Conservation (phyloP, 2,888 invertebrate species). For the Geophilus truncorum region DNA sequence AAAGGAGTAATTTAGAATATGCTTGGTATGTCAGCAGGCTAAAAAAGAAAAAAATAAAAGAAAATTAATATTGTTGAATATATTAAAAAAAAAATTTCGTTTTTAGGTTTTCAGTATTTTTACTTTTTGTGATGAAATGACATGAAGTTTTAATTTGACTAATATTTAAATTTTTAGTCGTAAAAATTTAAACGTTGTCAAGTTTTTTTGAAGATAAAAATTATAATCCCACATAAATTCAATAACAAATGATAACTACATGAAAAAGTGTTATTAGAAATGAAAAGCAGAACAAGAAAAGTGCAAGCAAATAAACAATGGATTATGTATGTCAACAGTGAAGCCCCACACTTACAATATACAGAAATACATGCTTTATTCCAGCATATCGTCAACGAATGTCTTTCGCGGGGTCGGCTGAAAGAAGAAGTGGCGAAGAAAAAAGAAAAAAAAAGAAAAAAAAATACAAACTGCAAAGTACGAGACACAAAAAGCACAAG, state of each 20-base stretch:
- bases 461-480: not conserved
- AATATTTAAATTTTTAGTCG: no score
- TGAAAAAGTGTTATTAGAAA: no score
- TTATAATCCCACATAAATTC: no score
- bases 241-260: no score
- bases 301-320: not conserved
- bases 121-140: no score
- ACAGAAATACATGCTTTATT: constrained; percentile 11
- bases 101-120: no score
- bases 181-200: no score
- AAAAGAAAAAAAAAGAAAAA: not conserved
- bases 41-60: not conserved
- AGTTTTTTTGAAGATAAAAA: no score
- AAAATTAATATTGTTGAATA: not conserved
- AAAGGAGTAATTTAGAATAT: not conserved
- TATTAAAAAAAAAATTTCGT: no score
- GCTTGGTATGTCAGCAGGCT: constrained; percentile 1
- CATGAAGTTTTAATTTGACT: no score
- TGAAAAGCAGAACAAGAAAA: not conserved
- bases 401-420: not conserved
- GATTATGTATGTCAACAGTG: no score
- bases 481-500: not conserved
- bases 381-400: not conserved
- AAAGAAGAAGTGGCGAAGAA: not conserved
- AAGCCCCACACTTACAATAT: constrained; percentile 10